Conservation (phyloP, 2,888 invertebrate genomes). For the Acheta domesticus region DNA sequence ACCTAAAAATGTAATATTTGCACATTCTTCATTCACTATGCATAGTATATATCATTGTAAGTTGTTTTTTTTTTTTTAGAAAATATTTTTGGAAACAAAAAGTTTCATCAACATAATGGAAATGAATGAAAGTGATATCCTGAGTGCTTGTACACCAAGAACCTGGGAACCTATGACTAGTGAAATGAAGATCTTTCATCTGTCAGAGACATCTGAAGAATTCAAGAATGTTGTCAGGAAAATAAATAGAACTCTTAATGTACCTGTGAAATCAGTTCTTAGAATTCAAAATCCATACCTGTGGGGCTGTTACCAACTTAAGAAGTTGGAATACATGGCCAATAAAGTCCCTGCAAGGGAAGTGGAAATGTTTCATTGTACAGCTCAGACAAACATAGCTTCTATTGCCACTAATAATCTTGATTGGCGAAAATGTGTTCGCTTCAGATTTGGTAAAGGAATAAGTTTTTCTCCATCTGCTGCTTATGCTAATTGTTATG, state of each 20-base stretch:
- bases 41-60: too few relatives aligned
- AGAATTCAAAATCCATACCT: slow-evolving; percentile 35
- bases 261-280: slow-evolving; percentile 22
- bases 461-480: slow-evolving; percentile 36
- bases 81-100: too few relatives aligned
- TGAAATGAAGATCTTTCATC: background rate
- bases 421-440: slow-evolving; percentile 35
- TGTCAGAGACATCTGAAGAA: background rate
- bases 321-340: slow-evolving; percentile 33
- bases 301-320: slow-evolving; percentile 34
- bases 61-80: too few relatives aligned
- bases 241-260: background rate
- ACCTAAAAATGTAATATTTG: too few relatives aligned
- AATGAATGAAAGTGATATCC: too few relatives aligned
- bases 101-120: too few relatives aligned
- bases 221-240: slow-evolving; percentile 11
- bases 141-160: background rate
- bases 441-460: slow-evolving; percentile 35
- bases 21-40: too few relatives aligned
- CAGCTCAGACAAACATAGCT: slow-evolving; percentile 25
- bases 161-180: background rate
- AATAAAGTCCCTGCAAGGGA: slow-evolving; percentile 26
- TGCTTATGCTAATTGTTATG: slow-evolving; percentile 35
- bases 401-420: slow-evolving; percentile 33
- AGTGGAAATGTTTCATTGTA: slow-evolving; percentile 34